Evolutionary conservation across 2,797 vertebrate genomes (phyloP), one percentile per base, ranked within the genome.

Genomic region (Manis javanica): DNA sequence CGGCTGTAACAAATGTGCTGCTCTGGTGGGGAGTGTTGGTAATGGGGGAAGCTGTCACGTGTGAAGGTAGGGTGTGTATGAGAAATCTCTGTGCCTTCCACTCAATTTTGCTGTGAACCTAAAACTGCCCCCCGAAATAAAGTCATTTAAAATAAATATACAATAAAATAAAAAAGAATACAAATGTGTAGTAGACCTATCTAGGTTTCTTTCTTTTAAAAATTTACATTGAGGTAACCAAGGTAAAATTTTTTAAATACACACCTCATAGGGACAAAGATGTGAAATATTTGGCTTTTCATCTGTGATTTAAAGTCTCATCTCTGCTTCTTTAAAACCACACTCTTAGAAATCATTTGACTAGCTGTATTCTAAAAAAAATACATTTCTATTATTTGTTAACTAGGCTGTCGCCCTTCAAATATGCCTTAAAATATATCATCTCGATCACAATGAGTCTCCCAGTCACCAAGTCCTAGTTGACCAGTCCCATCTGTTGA

Each of bases 21-120:
- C 16, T 12, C 23, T 4, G 29, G 3, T 13, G 39, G n/a, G 72
- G 26, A 4, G 0, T 21, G 10, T 5, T 37, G 31, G 37, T 57
- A 15, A 12, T 1, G 0, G 19, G 53, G 24, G 71, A n/a, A 12
- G 21, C 6, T 13, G 5, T 23, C 29, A 0, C 12, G 42, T 18
- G 10, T 4, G 39, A 10, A 16, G 29, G 31, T 2, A 16, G 5
- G 23, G 42, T 0, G 0, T 5, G 0, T 46, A 0, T 39, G 37
- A 19, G 46, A 49, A 59, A 51, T 39, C 7, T 69, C 26, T n/a
- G 12, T 37, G 15, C 24, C 10, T 55, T 75, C 24, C 19, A 2
- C 51, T 42, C 24, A 37, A 6, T 66, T 84, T 84, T 46, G 7
- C 90, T 88, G 5, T 19, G 34, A 84, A 51, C 46, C 21, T 68